Conservation (phyloP, 2,113 vertebrate genomes). For the Callorhinus ursinus region DNA sequence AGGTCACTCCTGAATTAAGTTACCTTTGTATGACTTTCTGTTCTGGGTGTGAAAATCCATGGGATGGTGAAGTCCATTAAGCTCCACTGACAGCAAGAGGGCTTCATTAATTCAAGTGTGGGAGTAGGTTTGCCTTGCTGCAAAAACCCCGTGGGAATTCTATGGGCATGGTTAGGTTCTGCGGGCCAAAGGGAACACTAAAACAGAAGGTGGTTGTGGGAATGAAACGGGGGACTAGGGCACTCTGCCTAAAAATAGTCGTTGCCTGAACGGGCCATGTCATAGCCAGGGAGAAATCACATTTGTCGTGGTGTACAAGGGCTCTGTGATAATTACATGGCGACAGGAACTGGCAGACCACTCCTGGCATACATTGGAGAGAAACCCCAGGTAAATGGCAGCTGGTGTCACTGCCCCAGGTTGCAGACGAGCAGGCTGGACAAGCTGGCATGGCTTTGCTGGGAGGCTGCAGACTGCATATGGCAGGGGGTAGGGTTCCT, state of each 20-base stretch:
- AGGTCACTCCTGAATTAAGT: constrained; percentile 77
- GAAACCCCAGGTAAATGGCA: not conserved
- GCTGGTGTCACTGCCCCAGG: not conserved
- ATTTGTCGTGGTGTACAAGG: not conserved
- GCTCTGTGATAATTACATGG: constrained; percentile 9
- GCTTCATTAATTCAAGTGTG: constrained; percentile 63
- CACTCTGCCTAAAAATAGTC: constrained; percentile 52
- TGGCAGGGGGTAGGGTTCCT: not conserved
- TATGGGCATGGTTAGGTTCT: constrained; percentile 28
- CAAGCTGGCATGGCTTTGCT: not conserved
- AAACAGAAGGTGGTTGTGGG: constrained; percentile 51
- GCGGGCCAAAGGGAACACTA: constrained; percentile 50
- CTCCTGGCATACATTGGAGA: not conserved
- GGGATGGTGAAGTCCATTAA: constrained; percentile 68
- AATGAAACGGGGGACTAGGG: constrained; percentile 31
- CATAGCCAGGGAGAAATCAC: constrained; percentile 40
- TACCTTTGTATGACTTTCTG: constrained; percentile 76
- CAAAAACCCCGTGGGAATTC: constrained; percentile 46
- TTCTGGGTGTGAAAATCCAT: constrained; percentile 74
- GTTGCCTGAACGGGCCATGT: not conserved
- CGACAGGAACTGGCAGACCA: not conserved
- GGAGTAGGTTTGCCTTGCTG: constrained; percentile 37
- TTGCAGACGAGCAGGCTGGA: not conserved
- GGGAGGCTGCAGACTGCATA: not conserved
- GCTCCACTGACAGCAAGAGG: constrained; percentile 47